A percentile compares a stretch with the other conserved stretches of the same genome.
Evolutionary conservation across 2,113 vertebrate species (phyloP).

Genomic region (Protomyctophum bolini): DNA sequence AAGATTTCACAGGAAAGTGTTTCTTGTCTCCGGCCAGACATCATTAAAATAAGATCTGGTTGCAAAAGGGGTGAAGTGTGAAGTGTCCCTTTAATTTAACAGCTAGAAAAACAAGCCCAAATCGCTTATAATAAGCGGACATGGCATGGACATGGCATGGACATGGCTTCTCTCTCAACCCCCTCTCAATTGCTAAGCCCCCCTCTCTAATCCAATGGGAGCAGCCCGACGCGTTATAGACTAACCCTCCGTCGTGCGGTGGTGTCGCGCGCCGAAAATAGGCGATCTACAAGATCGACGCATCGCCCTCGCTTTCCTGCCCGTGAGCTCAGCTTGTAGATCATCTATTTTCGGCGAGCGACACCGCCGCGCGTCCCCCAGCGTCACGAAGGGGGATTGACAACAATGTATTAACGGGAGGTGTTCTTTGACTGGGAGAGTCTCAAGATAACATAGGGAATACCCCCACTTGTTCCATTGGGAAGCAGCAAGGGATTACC

Average conservation of each 20-base stretch:
- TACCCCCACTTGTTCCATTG: conserved; percentile 26
- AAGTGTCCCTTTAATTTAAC: no score
- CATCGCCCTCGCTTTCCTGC: no score
- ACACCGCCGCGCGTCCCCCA: neutral
- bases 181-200: conserved; percentile 26
- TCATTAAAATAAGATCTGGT: no score
- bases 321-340: neutral
- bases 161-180: conserved; percentile 20
- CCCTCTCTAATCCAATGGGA: conserved; percentile 50
- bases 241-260: no score
- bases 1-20: no score
- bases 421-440: neutral
- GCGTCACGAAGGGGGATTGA: neutral
- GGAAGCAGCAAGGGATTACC: conserved; percentile 38
- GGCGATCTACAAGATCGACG: no score
- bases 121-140: no score
- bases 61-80: no score
- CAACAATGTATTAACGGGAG: conserved; percentile 27
- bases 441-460: conserved; percentile 27
- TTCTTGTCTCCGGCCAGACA: neutral
- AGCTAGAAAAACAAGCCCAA: no score
- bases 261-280: no score
- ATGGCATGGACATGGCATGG: no score
- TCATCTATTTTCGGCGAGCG: neutral
- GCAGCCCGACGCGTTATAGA: conserved; percentile 25